Evolutionary conservation across 2,113 vertebrate species (phyloP).

Genomic region (Sprattus sprattus): DNA sequence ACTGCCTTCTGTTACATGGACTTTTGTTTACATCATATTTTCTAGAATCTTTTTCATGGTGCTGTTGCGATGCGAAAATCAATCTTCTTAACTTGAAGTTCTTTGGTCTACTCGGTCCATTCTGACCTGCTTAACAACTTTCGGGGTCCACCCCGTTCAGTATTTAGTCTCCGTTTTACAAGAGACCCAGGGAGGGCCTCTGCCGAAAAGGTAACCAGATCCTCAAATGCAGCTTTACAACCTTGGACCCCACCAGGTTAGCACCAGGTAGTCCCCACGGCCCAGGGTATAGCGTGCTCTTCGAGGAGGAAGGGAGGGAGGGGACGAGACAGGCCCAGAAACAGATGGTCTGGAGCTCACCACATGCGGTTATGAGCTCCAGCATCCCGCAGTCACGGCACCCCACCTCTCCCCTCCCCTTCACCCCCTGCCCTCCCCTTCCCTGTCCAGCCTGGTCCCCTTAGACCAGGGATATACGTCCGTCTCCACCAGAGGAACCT

Average conservation of each 20-base stretch:
- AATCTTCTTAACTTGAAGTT: background rate
- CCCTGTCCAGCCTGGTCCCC: background rate
- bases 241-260: slow-evolving; percentile 3
- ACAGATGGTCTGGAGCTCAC: slow-evolving; percentile 40
- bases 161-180: slow-evolving; percentile 17
- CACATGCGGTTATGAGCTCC: slow-evolving; percentile 35
- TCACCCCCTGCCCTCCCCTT: background rate
- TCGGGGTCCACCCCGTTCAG: background rate
- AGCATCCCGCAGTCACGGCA: background rate
- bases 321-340: slow-evolving; percentile 34
- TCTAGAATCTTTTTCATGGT: background rate
- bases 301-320: background rate
- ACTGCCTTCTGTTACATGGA: background rate
- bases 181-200: background rate
- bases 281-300: slow-evolving; percentile 9
- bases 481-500: background rate
- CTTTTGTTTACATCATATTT: background rate
- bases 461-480: background rate
- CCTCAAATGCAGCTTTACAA: slow-evolving; percentile 1
- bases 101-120: background rate
- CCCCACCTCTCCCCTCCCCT: slow-evolving; percentile 26
- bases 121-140: background rate
- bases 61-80: background rate
- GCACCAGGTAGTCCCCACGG: slow-evolving; percentile 36
- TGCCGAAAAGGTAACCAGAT: background rate